A percentile compares a stretch with the other conserved stretches of the same genome.
Conservation (phyloP, 2,113 vertebrate genomes). For the Thamnophis sirtalis region DNA sequence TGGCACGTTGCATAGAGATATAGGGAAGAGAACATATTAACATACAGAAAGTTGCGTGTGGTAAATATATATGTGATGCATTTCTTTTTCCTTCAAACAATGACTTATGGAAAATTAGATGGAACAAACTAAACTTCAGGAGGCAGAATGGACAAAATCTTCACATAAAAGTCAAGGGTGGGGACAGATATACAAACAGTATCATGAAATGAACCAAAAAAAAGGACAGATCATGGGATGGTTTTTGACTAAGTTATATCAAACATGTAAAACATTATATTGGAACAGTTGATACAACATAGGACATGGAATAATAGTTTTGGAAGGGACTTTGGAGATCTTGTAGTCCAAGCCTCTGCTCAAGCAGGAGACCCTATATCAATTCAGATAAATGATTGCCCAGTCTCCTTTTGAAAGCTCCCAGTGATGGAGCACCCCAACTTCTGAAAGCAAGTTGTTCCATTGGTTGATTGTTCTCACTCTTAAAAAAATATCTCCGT, state of each 20-base stretch:
- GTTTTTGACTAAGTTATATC: not conserved
- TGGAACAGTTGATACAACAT: not conserved
- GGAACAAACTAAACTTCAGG: conserved; percentile 31
- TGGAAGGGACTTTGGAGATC: not conserved
- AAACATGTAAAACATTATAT: not conserved
- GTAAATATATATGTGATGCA: not conserved
- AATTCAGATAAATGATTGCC: too few species aligned
- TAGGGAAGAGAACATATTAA: not conserved
- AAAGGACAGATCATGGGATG: not conserved
- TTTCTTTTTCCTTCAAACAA: not conserved
- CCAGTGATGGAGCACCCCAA: not conserved
- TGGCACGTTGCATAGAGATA: not conserved
- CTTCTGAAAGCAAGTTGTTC: not conserved
- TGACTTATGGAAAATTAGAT: not conserved
- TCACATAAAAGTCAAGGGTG: conserved; percentile 1
- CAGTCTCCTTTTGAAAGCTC: too few species aligned
- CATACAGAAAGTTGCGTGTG: not conserved
- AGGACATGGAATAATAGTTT: not conserved
- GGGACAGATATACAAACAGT: not conserved
- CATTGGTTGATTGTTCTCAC: not conserved
- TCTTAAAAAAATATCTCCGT: not conserved
- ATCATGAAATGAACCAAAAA: not conserved
- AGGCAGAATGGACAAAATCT: not conserved
- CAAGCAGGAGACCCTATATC: not conserved
- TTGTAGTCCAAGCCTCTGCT: not conserved